Evolutionary conservation across 2,888 invertebrate genomes (phyloP).

Genomic region (Drosophila lacicola): DNA sequence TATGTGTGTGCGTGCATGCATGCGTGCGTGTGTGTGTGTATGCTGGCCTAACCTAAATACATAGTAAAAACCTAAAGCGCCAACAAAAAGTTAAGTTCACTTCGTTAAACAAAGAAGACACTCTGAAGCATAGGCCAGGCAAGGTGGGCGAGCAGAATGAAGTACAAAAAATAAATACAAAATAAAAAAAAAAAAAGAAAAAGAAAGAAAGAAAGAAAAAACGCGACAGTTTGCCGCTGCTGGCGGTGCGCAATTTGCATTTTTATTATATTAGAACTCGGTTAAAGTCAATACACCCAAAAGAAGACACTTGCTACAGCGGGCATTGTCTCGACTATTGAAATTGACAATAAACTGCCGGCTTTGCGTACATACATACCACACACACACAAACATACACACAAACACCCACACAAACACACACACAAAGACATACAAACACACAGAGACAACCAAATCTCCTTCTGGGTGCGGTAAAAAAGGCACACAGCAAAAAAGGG

Average conservation of each 20-base stretch:
- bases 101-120: conserved; percentile 56
- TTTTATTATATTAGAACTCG: conserved; percentile 81
- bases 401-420: no score
- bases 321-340: conserved; percentile 56
- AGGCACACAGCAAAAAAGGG: conserved; percentile 34
- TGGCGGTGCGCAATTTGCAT: conserved; percentile 77
- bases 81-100: conserved; percentile 65
- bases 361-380: neutral
- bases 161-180: neutral
- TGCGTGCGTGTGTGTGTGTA: conserved; percentile 7
- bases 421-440: no score
- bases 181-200: neutral
- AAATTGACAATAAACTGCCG: conserved; percentile 52
- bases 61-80: conserved; percentile 49
- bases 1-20: neutral
- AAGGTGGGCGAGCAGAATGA: neutral
- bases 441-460: no score
- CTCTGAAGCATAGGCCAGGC: conserved; percentile 3
- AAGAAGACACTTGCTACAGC: conserved; percentile 43
- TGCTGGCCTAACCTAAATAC: conserved; percentile 49
- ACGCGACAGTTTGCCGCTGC: conserved; percentile 55
- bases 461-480: conserved; percentile 20
- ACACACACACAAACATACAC: no score
- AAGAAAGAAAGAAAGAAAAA: conserved; percentile 4
- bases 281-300: conserved; percentile 72